Percentiles rank a stretch among this genome's conserved stretches.
Conservation (phyloP, 2,113 vertebrate species). For the Rhabdomys dilectus region DNA sequence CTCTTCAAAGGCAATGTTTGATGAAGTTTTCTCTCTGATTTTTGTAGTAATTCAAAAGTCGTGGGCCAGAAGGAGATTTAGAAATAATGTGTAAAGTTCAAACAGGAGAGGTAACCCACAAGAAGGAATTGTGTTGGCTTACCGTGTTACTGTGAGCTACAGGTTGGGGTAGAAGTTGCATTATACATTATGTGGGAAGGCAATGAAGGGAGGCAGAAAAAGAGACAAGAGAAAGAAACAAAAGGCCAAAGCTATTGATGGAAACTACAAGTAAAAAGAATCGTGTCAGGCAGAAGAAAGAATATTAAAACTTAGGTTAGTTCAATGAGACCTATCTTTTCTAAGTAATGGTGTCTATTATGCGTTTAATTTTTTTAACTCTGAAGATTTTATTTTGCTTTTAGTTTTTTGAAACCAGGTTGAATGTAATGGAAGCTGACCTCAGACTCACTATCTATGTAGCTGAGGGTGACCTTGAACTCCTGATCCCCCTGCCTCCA, state of each 20-base stretch:
- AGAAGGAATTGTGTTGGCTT: background rate
- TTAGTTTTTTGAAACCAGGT: background rate
- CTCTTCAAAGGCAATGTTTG: constrained; percentile 17
- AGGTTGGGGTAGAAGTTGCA: background rate
- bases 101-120: background rate
- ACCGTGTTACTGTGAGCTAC: background rate
- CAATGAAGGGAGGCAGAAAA: background rate
- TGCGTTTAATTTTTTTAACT: constrained; percentile 9
- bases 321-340: background rate
- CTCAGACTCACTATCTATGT: background rate
- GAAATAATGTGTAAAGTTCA: constrained; percentile 4
- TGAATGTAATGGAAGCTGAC: background rate
- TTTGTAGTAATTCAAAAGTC: constrained; percentile 11
- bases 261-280: constrained; percentile 4
- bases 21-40: constrained; percentile 33
- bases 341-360: background rate
- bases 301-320: constrained; percentile 13
- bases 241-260: background rate
- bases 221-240: background rate
- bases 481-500: background rate
- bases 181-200: background rate
- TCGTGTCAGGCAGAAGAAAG: background rate
- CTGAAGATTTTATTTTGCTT: background rate
- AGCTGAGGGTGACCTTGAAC: background rate
- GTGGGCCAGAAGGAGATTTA: background rate